These are phyloP conservation scores for Tyrophagus putrescentiae DNA, from an alignment of 1,140 invertebrate genomes.

Conservation along the genomic window DNA sequence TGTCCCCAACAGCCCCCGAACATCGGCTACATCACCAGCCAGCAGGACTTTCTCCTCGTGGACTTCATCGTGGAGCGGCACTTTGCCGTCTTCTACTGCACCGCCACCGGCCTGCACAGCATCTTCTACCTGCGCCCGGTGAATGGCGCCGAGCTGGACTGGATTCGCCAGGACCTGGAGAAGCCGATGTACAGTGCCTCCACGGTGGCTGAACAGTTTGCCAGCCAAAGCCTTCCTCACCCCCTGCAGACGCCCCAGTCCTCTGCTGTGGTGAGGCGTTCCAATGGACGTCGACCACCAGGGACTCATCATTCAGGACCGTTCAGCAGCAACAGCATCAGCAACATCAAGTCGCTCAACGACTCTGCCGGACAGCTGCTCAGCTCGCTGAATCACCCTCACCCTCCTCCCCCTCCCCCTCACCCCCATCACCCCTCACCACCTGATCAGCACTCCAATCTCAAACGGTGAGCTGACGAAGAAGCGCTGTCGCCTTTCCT, in stretches of 20 bases:
- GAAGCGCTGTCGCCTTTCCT: constrained; percentile 8
- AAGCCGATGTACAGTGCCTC: not conserved
- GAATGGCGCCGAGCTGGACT: constrained; percentile 44
- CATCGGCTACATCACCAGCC: constrained; percentile 39
- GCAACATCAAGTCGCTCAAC: not conserved
- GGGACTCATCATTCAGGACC: not conserved
- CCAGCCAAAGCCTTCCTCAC: not conserved
- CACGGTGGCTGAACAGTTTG: not conserved
- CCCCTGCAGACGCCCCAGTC: not conserved
- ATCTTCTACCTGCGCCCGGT: constrained; percentile 64
- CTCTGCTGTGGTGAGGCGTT: not conserved
- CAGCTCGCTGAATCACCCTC: not conserved
- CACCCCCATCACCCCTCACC: not conserved
- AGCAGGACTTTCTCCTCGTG: constrained; percentile 45
- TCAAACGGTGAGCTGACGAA: not conserved
- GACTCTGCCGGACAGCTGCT: not conserved
- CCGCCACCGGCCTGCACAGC: constrained; percentile 55
- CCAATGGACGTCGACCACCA: not conserved
- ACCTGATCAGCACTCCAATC: not conserved
- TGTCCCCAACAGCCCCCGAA: not conserved
- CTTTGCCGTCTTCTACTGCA: constrained; percentile 56
- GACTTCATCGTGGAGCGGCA: constrained; percentile 48
- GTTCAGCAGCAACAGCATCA: not conserved
- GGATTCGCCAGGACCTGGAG: not conserved
- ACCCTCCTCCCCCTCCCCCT: not conserved